phyloP scores from a whole-genome alignment of 2,888 invertebrate species.

The Sarcophaga caerulescens region DNA sequence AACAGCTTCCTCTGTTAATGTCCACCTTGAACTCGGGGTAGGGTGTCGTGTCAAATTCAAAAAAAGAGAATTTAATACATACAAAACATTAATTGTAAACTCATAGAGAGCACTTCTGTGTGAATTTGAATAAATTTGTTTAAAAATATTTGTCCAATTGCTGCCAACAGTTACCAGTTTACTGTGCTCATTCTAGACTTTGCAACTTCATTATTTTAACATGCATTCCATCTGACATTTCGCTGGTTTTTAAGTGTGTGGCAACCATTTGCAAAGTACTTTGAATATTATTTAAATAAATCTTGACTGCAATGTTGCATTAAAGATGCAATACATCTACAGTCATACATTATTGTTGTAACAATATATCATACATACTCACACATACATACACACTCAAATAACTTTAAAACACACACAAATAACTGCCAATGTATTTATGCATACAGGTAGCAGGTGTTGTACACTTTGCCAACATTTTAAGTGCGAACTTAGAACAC shows the following conservation, averaged over 20 bases:
- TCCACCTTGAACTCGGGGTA: not conserved
- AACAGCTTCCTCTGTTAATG: too few species aligned
- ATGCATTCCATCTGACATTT: too few species aligned
- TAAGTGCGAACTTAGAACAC: conserved; percentile 45
- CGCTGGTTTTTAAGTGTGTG: not conserved
- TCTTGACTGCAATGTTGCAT: conserved; percentile 64
- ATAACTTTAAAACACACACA: conserved; percentile 21
- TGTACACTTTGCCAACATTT: conserved; percentile 59
- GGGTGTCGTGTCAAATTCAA: conserved; percentile 22
- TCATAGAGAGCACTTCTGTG: conserved; percentile 58
- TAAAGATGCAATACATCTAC: conserved; percentile 45
- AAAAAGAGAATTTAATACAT: not conserved
- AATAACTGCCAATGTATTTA: not conserved
- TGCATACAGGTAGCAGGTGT: conserved; percentile 56
- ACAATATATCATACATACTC: not conserved
- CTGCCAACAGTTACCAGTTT: conserved; percentile 13
- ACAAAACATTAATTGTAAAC: conserved; percentile 41
- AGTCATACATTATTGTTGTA: not conserved
- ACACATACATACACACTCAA: not conserved
- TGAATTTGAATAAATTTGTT: conserved; percentile 57
- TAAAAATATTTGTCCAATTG: conserved; percentile 40
- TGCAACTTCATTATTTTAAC: too few species aligned
- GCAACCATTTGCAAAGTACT: conserved; percentile 42
- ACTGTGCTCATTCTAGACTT: not conserved
- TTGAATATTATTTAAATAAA: conserved; percentile 69